Base-by-base conservation (phyloP, 1,140 invertebrate genomes). In the Zaprionus tsacasi region DNA sequence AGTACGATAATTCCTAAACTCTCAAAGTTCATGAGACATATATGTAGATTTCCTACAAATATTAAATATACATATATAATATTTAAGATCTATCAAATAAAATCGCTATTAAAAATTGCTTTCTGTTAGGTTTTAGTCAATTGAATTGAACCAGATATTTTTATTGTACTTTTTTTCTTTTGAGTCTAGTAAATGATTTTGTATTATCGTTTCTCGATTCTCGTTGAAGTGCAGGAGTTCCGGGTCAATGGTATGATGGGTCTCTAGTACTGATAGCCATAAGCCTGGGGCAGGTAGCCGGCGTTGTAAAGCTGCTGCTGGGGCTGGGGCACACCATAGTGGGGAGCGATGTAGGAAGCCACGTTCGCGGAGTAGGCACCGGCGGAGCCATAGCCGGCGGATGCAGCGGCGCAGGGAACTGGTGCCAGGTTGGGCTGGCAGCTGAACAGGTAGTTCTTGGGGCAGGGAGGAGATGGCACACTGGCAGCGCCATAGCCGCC, bases 401-500 rank as follows among this genome's bases (percentile, higher is more conserved):
- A 69, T 38, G 83, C 76, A 15, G 83, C 78, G 30, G 69, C 74
- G 83, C 88, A 91, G 5, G 88, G 88, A 21, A 91, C 88, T 66
- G 88, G 88, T 25, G 88, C 88, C 38, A 91, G 63, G 48, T 83
- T 91, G 55, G 88, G 88, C 73, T 91, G 88, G 78, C 88, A 91
- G 88, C 88, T 91, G 81, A 91, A 91, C 78, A 91, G 60, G 27
- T 88, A 91, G 81, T 91, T 91, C 76, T 88, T 91, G 61, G 88
- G 88, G 81, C 88, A 91, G n/a, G 88, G 83, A 54, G 88, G 81
- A 55, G 88, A 74, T 60, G 74, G 82, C 35, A 91, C 67, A 59
- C 87, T 91, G 55, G 83, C 54, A 59, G 38, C 82, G 7, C 87
- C 87, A 65, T 89, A 89, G 8, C 86, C 79, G 57, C 86, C 87